Base-by-base conservation (phyloP, 2,113 vertebrate species). In the Condylura cristata region DNA sequence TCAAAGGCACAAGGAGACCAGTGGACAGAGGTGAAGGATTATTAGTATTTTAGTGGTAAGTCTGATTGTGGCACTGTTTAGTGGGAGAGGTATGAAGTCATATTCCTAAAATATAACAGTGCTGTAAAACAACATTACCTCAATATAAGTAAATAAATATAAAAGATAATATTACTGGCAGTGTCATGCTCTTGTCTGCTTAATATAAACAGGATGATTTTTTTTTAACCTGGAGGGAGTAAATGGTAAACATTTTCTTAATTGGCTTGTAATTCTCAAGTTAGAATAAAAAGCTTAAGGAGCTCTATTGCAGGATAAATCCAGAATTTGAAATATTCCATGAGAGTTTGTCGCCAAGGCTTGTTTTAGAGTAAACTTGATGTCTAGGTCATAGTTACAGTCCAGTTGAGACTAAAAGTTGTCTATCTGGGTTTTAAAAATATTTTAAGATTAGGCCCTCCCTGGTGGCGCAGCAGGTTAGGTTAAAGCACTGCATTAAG, bases 221-320 rank as follows among this genome's bases (percentile, higher is more conserved):
- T 82, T 81, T 53, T 94, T 65, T 39, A 65, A 79, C 48, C 26
- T 44, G 16, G 18, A 66, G n/a, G 48, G 39, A 76, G 2, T 82
- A 30, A 90, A 51, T 7, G 28, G 66, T 72, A 76, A 9, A 39
- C 56, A 84, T 88, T 93, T 81, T 79, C 18, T 75, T 86, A 34
- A 72, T 95, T 92, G 78, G 32, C 18, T 84, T 51, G 13, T 90
- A 83, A 66, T 48, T 94, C 12, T 90, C 22, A 34, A 51, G 13
- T 90, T 87, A 72, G 66, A 91, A 60, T 72, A 28, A 83, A 72
- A 80, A 48, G 2, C 3, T 5, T 53, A 26, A 39, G n/a, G 72
- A 75, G 34, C 26, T 32, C 26, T 71, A 34, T 37, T 86, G 14
- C n/a, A 20, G 70, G 17, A 18, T 48, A 48, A 72, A 83, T 74